These are phyloP conservation scores for Acanthochromis polyacanthus DNA, from an alignment of 2,113 vertebrate species.

Conservation along the genomic window DNA sequence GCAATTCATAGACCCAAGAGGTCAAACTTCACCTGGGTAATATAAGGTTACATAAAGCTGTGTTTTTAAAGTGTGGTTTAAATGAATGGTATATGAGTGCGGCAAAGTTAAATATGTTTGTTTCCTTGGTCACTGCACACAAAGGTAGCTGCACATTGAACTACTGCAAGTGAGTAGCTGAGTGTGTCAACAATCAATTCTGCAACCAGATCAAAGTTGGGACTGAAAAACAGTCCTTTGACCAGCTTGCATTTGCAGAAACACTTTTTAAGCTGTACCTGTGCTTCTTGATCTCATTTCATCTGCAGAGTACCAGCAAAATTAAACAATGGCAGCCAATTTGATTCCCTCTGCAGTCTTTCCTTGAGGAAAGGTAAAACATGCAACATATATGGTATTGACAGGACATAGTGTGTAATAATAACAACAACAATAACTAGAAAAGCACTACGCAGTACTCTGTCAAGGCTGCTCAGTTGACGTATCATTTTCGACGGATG, in stretches of 20 bases:
- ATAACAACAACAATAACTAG: too few species aligned
- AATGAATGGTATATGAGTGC: too few species aligned
- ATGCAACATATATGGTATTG: not conserved
- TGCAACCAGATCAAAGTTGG: not conserved
- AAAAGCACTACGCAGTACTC: too few species aligned
- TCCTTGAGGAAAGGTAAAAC: conserved; percentile 61
- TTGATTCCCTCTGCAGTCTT: conserved; percentile 28
- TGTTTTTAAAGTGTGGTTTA: too few species aligned
- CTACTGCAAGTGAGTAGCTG: not conserved
- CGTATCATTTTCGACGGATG: too few species aligned
- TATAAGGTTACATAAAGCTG: too few species aligned
- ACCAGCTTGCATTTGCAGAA: not conserved
- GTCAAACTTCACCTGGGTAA: too few species aligned
- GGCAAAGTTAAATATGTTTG: too few species aligned
- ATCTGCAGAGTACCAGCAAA: not conserved
- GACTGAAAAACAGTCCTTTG: too few species aligned
- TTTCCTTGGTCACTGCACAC: too few species aligned
- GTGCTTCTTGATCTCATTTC: not conserved
- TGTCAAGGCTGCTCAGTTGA: too few species aligned
- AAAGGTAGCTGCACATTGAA: not conserved
- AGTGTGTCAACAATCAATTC: not conserved
- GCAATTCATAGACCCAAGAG: too few species aligned
- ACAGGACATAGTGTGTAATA: not conserved
- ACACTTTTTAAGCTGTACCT: not conserved
- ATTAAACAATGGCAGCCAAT: conserved; percentile 36